Evolutionary conservation across 2,113 vertebrate species (phyloP), one percentile per base, ranked within the genome.

Genomic region (Copsychus sechellarum): DNA sequence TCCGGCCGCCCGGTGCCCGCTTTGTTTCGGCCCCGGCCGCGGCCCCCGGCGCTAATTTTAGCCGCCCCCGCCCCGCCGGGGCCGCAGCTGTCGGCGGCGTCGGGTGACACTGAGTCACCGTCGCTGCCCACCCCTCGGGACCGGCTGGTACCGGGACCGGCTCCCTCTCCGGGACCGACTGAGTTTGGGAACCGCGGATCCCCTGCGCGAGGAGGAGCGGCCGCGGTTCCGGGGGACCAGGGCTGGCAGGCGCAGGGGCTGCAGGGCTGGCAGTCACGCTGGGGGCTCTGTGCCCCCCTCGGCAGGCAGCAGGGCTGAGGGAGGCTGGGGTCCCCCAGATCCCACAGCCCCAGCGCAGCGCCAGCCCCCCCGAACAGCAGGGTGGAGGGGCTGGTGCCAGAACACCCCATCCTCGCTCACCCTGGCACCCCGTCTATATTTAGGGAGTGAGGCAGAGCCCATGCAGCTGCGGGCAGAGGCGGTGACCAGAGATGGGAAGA

Each of bases 91-190:
- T 98, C 96, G 87, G 67, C 33, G 11, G 94, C 96, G 95, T 95
- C 92, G 93, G 97, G 95, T 98, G 97, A 97, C 96, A 96, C 97
- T 97, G 96, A 98, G 96, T 97, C 98, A 36, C 57, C 19, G 20
- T 5, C 11, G 43, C 51, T n/a, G 60, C 60, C 67, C 58, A 34
- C 45, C 42, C 57, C 65, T 57, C 21, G 14, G 36, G 2, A 26
- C 79, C 62, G 14, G 34, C 50, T 1, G 56, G 22, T 8, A 31
- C 66, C 43, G 25, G 72, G 4, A 67, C 47, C 19, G 2, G 26
- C 28, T 7, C 9, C 40, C 38, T 12, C 31, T 57, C 29, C 2
- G 29, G 40, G 7, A 57, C 25, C 9, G 5, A 12, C 62, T 2
- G 67, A 33, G 12, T 0, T 21, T 34, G 1, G 16, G 42, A 23